Conservation (phyloP, 2,113 vertebrate genomes). For the Crotalus viridis region DNA sequence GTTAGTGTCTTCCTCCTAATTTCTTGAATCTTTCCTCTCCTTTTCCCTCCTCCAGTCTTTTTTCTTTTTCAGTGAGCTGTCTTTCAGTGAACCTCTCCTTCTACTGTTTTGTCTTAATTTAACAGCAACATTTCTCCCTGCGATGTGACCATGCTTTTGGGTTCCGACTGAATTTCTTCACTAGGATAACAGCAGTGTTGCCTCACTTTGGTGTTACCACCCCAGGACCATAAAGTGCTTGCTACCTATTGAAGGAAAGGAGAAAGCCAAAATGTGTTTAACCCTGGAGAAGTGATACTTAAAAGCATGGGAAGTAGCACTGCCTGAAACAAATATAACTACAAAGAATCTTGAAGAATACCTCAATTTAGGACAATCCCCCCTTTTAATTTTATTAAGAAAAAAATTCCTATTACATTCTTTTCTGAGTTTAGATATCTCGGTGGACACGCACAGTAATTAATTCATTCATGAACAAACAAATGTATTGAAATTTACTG, state of each 20-base stretch:
- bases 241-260: neutral
- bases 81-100: too few relatives aligned
- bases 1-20: too few relatives aligned
- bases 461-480: neutral
- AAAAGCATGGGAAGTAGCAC: neutral
- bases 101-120: too few relatives aligned
- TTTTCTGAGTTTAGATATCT: neutral
- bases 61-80: too few relatives aligned
- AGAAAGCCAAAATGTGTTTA: neutral
- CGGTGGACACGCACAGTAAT: neutral
- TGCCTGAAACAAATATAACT: neutral
- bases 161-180: neutral
- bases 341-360: neutral
- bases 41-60: too few relatives aligned
- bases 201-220: neutral
- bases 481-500: neutral
- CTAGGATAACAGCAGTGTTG: neutral
- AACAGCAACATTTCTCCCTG: too few relatives aligned
- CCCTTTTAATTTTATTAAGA: neutral
- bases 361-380: neutral
- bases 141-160: neutral
- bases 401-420: neutral
- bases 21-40: too few relatives aligned
- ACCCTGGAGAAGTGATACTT: neutral
- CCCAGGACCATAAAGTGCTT: neutral